Evolutionary conservation across 2,888 invertebrate species (phyloP), one percentile per base, ranked within the genome.

Genomic region (Xestia rhomboidea): DNA sequence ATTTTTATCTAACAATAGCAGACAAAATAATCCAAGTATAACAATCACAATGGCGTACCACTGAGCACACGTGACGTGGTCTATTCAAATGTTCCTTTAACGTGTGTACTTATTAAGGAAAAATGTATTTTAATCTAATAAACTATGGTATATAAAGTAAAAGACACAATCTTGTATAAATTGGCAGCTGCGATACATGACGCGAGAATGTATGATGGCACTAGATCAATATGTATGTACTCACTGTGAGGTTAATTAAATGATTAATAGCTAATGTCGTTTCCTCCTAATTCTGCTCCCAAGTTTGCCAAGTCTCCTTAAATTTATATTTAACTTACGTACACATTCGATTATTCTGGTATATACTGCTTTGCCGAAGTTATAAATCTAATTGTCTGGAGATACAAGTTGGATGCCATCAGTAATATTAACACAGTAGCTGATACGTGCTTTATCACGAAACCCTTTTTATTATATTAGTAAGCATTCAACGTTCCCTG

Each of bases 81-180:
- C 51, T 84, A 63, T 84, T 72, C 60, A 76, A 74, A 86, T 84
- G 76, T 84, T 84, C 84, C 84, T 84, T 76, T 76, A 80, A 46
- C 73, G 76, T 84, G 67, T 79, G 84, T 86, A 84, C 81, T 84
- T 84, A 76, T 84, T 76, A 87, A 79, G 76, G 30, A 68, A 71
- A 79, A 84, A 84, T 73, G 81, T 84, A 84, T 84, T 84, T 86
- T 84, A 86, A 87, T 84, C 80, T 86, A 76, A 80, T 76, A 67
- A 84, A 80, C 73, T 81, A 82, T 87, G 63, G 72, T 79, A 85
- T 76, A 76, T 85, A 76, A 78, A 85, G 77, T 87, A 87, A 85
- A 85, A 85, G 81, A 84, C 85, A 85, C 87, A 78, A 78, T 74
- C 71, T 74, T 85, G 73, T 85, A 80, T 85, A 76, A 81, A 87